A percentile compares a stretch with the other conserved stretches of the same genome.
These are phyloP conservation scores for Lota lota DNA, from an alignment of 2,113 vertebrate genomes.

Conservation along the genomic window DNA sequence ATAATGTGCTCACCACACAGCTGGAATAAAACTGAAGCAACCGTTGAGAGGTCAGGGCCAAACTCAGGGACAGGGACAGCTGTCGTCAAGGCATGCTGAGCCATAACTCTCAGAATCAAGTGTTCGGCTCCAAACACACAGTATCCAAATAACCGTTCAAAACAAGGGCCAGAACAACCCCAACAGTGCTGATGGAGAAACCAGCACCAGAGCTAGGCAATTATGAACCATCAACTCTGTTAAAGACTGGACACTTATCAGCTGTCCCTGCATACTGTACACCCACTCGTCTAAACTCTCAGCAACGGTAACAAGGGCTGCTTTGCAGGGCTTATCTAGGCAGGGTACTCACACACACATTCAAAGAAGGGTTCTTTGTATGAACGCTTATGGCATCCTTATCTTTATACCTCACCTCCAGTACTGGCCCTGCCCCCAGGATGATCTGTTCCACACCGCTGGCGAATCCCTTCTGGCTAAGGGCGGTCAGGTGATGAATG, in stretches of 20 bases:
- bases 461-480: slow-evolving; percentile 98
- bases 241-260: not conserved
- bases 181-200: not conserved
- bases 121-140: slow-evolving; percentile 11
- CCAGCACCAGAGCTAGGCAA: not conserved
- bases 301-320: too few species aligned
- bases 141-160: slow-evolving; percentile 1
- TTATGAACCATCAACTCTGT: not conserved
- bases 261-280: not conserved
- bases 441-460: slow-evolving; percentile 99
- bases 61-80: slow-evolving; percentile 31
- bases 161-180: not conserved
- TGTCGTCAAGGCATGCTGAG: slow-evolving; percentile 44
- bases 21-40: slow-evolving; percentile 45
- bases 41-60: slow-evolving; percentile 34
- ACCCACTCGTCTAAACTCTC: not conserved
- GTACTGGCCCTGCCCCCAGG: slow-evolving; percentile 94
- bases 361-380: too few species aligned
- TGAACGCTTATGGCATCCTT: too few species aligned
- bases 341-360: too few species aligned
- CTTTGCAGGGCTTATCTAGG: too few species aligned
- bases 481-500: slow-evolving; percentile 96
- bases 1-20: slow-evolving; percentile 50
- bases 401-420: slow-evolving; percentile 82
- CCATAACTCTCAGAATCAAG: slow-evolving; percentile 30